These are phyloP conservation scores for Heteromurus nitidus DNA, from an alignment of 2,888 invertebrate genomes.

Conservation along the genomic window DNA sequence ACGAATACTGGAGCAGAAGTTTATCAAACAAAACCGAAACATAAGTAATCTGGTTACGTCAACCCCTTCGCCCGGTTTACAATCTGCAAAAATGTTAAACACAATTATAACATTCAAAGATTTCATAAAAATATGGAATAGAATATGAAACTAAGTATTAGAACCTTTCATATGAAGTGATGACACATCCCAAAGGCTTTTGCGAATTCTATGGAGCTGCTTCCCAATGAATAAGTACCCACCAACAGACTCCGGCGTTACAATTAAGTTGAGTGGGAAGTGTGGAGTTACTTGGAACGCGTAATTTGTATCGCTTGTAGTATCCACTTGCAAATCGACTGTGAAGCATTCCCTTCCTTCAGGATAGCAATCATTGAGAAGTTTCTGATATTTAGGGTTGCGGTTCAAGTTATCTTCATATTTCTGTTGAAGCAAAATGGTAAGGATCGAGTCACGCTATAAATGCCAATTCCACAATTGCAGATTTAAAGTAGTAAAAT, in stretches of 20 bases:
- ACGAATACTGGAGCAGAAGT: conserved; percentile 68
- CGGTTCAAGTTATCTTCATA: conserved; percentile 58
- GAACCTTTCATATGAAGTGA: conserved; percentile 59
- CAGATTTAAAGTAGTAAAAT: neutral
- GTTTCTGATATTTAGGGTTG: conserved; percentile 64
- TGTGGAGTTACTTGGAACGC: conserved; percentile 59
- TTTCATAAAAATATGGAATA: conserved; percentile 13
- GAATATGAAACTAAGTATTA: neutral
- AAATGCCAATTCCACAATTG: no score
- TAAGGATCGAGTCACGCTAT: no score
- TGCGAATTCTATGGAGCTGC: conserved; percentile 66
- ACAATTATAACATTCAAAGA: conserved; percentile 16
- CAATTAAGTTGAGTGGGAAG: conserved; percentile 68
- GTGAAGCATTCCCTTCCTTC: conserved; percentile 66
- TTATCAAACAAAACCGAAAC: conserved; percentile 67
- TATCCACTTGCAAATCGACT: conserved; percentile 57
- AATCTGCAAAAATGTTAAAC: conserved; percentile 41
- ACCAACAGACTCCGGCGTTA: conserved; percentile 55
- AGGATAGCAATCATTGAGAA: conserved; percentile 69
- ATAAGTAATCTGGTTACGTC: conserved; percentile 56
- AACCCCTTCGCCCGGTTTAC: conserved; percentile 42
- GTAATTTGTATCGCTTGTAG: conserved; percentile 45
- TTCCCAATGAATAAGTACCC: conserved; percentile 66
- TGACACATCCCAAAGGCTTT: conserved; percentile 67
- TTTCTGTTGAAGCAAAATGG: conserved; percentile 29